Evolutionary conservation across 2,797 vertebrate species (phyloP), one percentile per base, ranked within the genome.

Genomic region (Clangula hyemalis): DNA sequence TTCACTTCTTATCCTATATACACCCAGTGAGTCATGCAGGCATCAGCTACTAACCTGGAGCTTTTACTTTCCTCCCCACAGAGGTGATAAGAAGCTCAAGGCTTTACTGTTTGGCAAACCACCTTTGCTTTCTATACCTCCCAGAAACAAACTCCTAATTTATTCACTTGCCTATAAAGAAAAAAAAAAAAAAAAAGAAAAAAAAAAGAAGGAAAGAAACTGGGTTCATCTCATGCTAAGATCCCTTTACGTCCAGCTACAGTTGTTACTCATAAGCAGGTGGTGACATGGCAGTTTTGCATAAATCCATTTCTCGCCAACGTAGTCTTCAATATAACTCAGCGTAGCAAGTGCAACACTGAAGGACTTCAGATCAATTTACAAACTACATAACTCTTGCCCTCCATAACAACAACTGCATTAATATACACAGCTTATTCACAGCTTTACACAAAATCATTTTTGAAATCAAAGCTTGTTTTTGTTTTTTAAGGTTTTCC

Each of bases 21-120:
- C 4, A 69, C 8, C 38, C 24, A 36, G 9, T 32, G 41, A 81
- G 11, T 79, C 85, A 87, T 6, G 9, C 54, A 70, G 43, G 34
- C 69, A 72, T 51, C 82, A 61, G 54, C 36, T 58, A 84, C 38
- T 36, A 66, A 66, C 30, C 47, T 53, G 28, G 38, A 86, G 64
- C 30, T 85, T 43, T 25, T 19, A 38, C 0, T 0, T 19, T 80
- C 39, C 32, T 58, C 72, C 16, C 21, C 3, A 0, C 2, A 1
- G 3, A 85, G 41, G 16, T 34, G 28, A 4, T 39, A 79, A 74
- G n/a, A 77, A 85, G 14, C 66, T 87, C 60, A 79, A 64, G 70
- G 34, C 30, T 87, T 85, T 72, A 39, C 7, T 45, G 34, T 45
- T 30, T 60, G 45, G 36, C 66, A 73, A 84, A 94, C 17, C 64